Evolutionary conservation across 1,140 invertebrate species (phyloP), one percentile per base, ranked within the genome.

Genomic region (Chelonus insularis): DNA sequence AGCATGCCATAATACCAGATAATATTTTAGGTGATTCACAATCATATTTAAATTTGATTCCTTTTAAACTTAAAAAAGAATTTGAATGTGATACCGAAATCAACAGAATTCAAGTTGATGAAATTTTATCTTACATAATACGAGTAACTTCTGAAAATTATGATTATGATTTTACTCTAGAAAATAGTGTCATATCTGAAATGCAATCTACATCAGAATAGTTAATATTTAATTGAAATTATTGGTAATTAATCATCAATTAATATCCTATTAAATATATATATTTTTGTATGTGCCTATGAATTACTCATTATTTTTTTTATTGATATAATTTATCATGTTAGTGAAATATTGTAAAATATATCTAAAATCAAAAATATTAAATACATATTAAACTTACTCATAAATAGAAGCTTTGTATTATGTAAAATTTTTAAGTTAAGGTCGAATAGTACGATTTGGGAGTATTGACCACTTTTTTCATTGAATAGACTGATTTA

Each of bases 161-260:
- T 16, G 32, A 66, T 41, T 82, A 82, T 57, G 69, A 74, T 52
- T 82, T 82, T 56, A 62, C 47, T 0, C 50, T 81, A n/a, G 80
- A 82, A 39, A 68, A 68, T 29, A 72, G 72, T 59, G 72, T 82
- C 6, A 72, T 79, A n/a, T 51, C 71, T 23, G 79, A 82, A 75
- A 76, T 80, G 73, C 68, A 73, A 20, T 74, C 74, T 34, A 60
- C 50, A 21, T 37, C 47, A 8, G 56, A 68, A 23, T 54, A 55
- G 62, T 23, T 29, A 57, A 51, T 5, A n/a, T 39, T 36, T 60
- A 47, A 20, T 14, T 37, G 6, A 50, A 50, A 32, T 60, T 54
- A 25, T 12, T 34, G 25, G 8, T 20, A 34, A 34, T 25, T 23
- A 52, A 20, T 21, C 18, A 0, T 47, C 2, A 8, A 6, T 8